Evolutionary conservation across 37 sponge, comb jelly and placozoan genomes (phyloP), one percentile per base, ranked within the genome.

Genomic region (Beroe ovata): DNA sequence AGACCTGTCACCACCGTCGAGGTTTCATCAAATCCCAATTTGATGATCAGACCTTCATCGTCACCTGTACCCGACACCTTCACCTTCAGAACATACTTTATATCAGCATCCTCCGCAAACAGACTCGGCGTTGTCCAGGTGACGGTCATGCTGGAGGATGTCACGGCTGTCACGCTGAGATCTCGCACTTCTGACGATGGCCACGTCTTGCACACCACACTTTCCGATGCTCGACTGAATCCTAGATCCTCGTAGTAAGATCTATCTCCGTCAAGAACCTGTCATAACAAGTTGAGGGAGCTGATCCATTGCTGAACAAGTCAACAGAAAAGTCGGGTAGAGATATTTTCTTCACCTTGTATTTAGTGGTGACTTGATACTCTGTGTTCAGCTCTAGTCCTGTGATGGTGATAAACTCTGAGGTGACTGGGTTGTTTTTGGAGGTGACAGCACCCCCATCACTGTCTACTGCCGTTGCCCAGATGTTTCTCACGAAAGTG

Each of bases 1-100:
- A 47, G 54, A 11, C 11, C 11, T 11, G 54, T 47, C 11, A 47
- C 54, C 6, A 11, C 11, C 11, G 54, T 47, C 11, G 11, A 6
- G 54, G 11, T 11, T 11, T 16, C 54, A 47, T 47, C 54, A 11
- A 47, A 47, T 11, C 54, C 54, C 11, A 47, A 47, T 6, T 11
- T 47, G 54, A 47, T 16, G 54, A 47, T 47, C 54, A 47, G 54
- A 47, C 54, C 54, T 11, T 6, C 54, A 6, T 47, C 54, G 54
- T 47, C 54, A 16, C 11, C 54, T 47, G 33, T 8, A 29, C 69
- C 69, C 35, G 33, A 18, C 36, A 34, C 30, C 34, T 30, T 29
- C 8, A 66, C 69, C 34, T 66, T 66, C 69, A 66, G 69, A 18
- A 66, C 36, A 30, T 66, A 66, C 36, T 37, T 66, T 6, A 47